Percentiles rank a stretch among this genome's conserved stretches.
Conservation (phyloP, 2,113 vertebrate species). For the Triplophysa rosa region DNA sequence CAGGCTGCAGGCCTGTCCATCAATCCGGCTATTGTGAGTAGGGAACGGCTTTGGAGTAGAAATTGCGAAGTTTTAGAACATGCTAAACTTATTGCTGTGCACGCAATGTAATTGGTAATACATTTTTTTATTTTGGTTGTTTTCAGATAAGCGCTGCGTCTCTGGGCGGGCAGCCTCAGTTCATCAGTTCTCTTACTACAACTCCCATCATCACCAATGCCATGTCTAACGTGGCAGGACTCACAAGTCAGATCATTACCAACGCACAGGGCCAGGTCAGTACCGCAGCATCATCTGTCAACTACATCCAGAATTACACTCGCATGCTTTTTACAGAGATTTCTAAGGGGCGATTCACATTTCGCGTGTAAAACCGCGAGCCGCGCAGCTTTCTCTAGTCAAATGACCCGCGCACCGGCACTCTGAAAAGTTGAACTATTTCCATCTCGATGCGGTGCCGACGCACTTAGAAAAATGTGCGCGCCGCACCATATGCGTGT, state of each 20-base stretch:
- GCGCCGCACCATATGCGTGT: too few species aligned
- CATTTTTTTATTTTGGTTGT: background rate
- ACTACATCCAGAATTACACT: background rate
- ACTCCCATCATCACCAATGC: slow-evolving; percentile 85
- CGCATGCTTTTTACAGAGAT: background rate
- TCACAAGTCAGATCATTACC: slow-evolving; percentile 91
- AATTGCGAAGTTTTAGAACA: too few species aligned
- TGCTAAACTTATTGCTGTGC: background rate
- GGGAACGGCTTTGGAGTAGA: background rate
- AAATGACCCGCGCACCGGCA: too few species aligned
- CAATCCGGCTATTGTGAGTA: slow-evolving; percentile 87
- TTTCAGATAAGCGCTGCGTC: slow-evolving; percentile 86
- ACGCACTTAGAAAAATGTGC: too few species aligned
- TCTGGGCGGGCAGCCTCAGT: slow-evolving; percentile 86
- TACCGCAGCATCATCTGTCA: background rate
- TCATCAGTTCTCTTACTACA: slow-evolving; percentile 87
- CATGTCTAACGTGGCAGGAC: slow-evolving; percentile 84
- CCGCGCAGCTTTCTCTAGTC: too few species aligned
- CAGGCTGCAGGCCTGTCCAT: slow-evolving; percentile 88
- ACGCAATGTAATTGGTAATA: background rate
- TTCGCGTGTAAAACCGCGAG: too few species aligned
- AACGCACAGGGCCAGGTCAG: slow-evolving; percentile 93
- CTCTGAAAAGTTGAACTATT: too few species aligned
- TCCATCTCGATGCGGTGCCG: too few species aligned
- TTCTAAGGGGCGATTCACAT: too few species aligned